Base-by-base conservation (phyloP, 1,140 invertebrate genomes). In the Ceratina calcarata region DNA sequence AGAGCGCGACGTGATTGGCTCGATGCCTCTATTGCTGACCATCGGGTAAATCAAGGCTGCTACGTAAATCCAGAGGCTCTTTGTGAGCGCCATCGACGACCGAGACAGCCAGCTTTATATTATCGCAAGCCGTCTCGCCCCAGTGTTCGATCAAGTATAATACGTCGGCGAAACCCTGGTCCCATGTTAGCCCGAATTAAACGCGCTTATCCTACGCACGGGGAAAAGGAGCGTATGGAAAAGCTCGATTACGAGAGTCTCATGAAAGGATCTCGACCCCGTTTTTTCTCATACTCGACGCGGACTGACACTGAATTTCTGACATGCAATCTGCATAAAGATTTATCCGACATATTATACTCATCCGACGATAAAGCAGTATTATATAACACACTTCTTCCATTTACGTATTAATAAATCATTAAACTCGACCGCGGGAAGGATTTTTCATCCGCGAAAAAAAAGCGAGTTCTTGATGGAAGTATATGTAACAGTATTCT, bases 21-120 rank as follows among this genome's bases (percentile, higher is more conserved):
- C 55, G 66, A 37, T 73, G 32, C 49, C 60, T 80, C 82, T 85
- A 81, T 84, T 82, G 66, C 68, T 57, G 62, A n/a, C 70, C 68
- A 60, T 69, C 22, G 22, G 71, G 73, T 86, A 78, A 85, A 85
- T 86, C 81, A 83, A 80, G 57, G 37, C 80, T 75, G 68, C 53
- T 75, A 69, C 57, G 80, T 76, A 72, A 78, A 86, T 80, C 72
- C 65, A 53, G 24, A 12, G 27, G 24, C 78, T 86, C 82, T 86
- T 86, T 80, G 51, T 72, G 55, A 65, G 49, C 51, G 37, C 55
- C n/a, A 24, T 15, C 37, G 51, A 67, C 45, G 66, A 49, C 2
- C 13, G 67, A 70, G 75, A 70, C 67, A 61, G 49, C 57, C 49
- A 32, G 76, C 80, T 79, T 82, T 70, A 73, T 77, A 79, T 82